Base-by-base conservation (phyloP, 2,113 vertebrate species). In the Prolemur simus region DNA sequence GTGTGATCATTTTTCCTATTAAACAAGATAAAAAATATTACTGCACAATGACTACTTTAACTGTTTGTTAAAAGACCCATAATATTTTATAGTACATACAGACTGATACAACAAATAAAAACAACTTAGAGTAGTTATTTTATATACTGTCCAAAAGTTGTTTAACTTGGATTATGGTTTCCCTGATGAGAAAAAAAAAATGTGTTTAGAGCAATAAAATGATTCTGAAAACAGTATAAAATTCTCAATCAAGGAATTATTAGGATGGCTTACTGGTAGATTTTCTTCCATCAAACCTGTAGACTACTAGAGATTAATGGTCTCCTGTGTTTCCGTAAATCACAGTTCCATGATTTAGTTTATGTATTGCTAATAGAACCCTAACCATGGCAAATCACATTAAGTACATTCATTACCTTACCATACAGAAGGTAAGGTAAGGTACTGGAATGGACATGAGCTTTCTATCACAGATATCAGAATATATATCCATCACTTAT, bases 1-100 rank as follows among this genome's bases (percentile, higher is more conserved):
- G 8, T 91, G 4, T 82, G 52, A 69, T 47, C 34, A 42, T 58
- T 92, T 58, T 18, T 63, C 47, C 63, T 82, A 45, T 60, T 74
- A 88, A 84, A 25, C 32, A 96, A 94, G 39, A 80, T 39, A 80
- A 83, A 87, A 89, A 58, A 34, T 64, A 76, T 32, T 68, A 64
- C 39, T 87, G 14, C 52, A 58, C 64, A 82, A 71, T 68, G 86
- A 91, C 74, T 89, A 64, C 80, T 78, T 94, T 58, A 73, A 89
- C 82, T 80, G 18, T 54, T 77, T 91, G 8, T 56, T 56, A 39
- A 74, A 76, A 63, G 64, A 84, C 13, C 4, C 49, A 87, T 39
- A 90, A 8, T 52, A 83, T 80, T 90, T 86, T 85, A 39, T 45
- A 76, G 32, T 81, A 54, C 17, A 74, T 74, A 91, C 3, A 85